A percentile compares a stretch with the other conserved stretches of the same genome.
Conservation (phyloP, 53 echinoderm and acorn worm species). For the Paracentrotus lividus region DNA sequence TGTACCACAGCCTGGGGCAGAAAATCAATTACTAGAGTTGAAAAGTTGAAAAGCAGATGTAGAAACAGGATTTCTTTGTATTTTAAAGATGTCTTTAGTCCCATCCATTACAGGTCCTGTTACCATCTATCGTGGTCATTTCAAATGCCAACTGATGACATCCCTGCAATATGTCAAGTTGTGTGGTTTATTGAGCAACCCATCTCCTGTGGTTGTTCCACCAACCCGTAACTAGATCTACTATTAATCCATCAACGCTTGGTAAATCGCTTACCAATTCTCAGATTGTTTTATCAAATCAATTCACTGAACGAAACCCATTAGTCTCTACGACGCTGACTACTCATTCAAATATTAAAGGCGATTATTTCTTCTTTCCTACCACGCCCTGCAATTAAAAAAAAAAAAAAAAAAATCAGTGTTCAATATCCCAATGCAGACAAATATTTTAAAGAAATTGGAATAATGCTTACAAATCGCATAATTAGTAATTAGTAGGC, state of each 20-base stretch:
- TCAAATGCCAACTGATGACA: slow-evolving; percentile 9
- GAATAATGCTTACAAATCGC: background rate
- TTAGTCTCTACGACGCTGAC: background rate
- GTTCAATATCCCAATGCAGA: no score
- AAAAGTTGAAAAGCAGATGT: background rate
- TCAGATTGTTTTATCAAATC: background rate
- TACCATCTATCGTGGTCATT: background rate
- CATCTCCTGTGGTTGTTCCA: background rate
- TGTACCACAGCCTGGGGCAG: background rate
- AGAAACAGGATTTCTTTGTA: background rate
- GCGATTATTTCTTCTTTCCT: background rate
- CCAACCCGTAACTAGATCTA: background rate
- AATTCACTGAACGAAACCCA: background rate
- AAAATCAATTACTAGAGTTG: background rate
- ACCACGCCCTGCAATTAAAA: background rate
- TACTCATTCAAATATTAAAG: background rate
- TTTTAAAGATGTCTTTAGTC: background rate
- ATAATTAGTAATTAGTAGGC: background rate
- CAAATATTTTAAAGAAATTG: no score
- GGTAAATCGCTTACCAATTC: background rate
- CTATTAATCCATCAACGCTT: background rate
- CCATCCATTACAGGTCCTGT: background rate
- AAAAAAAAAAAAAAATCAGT: no score
- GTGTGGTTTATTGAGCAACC: slow-evolving; percentile 9
- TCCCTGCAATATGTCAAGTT: background rate